Evolutionary conservation across 2,888 invertebrate species (phyloP).

Genomic region (Rhamphomyia laevipes): DNA sequence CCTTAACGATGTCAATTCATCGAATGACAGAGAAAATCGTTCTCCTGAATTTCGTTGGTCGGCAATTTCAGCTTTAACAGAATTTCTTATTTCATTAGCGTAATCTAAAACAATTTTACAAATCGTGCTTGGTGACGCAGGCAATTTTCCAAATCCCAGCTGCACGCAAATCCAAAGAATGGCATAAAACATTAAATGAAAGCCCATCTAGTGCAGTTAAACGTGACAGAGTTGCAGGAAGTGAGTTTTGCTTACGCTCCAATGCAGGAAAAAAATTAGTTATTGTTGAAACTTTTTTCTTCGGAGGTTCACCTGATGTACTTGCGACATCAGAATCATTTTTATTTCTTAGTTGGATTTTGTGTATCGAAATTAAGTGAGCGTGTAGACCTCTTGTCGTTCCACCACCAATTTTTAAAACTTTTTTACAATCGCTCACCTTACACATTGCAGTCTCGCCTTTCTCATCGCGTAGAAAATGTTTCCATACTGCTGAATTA

Average conservation of each 20-base stretch:
- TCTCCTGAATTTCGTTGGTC: background rate
- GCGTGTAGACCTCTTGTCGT: background rate
- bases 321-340: background rate
- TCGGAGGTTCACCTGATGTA: background rate
- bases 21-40: constrained; percentile 9
- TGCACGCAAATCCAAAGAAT: constrained; percentile 2
- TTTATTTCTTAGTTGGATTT: background rate
- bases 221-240: background rate
- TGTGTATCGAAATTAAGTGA: background rate
- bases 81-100: background rate
- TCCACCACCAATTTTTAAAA: no score
- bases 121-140: background rate
- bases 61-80: no score
- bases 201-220: constrained; percentile 1
- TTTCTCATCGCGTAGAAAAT: background rate
- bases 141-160: background rate
- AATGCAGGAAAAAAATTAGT: background rate
- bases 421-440: background rate
- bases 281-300: background rate
- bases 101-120: constrained; percentile 1
- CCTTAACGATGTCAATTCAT: constrained; percentile 10
- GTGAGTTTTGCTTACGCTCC: background rate
- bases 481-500: background rate
- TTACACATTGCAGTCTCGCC: background rate
- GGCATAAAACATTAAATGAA: constrained; percentile 2